A percentile compares a stretch with the other conserved stretches of the same genome.
Evolutionary conservation across 2,113 vertebrate species (phyloP).

Genomic region (Dasyurus viverrinus): DNA sequence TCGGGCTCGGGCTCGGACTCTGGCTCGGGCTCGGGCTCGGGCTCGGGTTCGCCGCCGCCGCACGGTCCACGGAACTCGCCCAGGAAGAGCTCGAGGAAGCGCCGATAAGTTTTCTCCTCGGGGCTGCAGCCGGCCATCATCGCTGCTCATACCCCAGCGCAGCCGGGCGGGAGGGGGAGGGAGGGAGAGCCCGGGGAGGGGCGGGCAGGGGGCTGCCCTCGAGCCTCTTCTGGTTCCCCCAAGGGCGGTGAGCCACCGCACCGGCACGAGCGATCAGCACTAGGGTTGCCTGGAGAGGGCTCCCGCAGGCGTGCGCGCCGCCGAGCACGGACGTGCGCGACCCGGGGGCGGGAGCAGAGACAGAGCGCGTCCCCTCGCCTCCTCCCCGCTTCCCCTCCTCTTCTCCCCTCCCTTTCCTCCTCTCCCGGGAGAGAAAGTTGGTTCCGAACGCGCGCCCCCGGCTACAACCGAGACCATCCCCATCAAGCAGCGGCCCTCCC

Average conservation of each 20-base stretch:
- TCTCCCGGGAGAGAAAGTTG: conserved; percentile 77
- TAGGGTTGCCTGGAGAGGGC: conserved; percentile 80
- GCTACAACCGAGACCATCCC: conserved; percentile 1
- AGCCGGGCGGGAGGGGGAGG: not conserved
- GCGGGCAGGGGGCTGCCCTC: conserved; percentile 44
- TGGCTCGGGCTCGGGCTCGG: conserved; percentile 85
- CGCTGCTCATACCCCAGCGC: conserved; percentile 89
- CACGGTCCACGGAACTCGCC: conserved; percentile 96
- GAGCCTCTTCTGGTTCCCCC: conserved; percentile 60
- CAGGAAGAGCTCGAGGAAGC: conserved; percentile 96
- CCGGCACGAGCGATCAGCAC: conserved; percentile 79
- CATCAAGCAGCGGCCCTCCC: conserved; percentile 72
- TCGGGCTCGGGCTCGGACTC: conserved; percentile 85
- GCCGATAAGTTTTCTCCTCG: conserved; percentile 98
- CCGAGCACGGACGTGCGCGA: conserved; percentile 77
- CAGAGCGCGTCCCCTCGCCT: conserved; percentile 58
- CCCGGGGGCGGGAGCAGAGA: conserved; percentile 60
- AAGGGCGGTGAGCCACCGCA: conserved; percentile 62
- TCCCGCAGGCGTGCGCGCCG: conserved; percentile 77
- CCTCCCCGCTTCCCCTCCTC: not conserved
- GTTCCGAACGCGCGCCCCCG: conserved; percentile 71
- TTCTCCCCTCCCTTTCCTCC: not conserved
- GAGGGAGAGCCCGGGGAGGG: not conserved
- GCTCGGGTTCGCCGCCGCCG: conserved; percentile 90
- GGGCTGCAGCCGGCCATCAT: conserved; percentile 93